phyloP scores from a whole-genome alignment of 2,113 vertebrate species.

The Nothocercus julius region DNA sequence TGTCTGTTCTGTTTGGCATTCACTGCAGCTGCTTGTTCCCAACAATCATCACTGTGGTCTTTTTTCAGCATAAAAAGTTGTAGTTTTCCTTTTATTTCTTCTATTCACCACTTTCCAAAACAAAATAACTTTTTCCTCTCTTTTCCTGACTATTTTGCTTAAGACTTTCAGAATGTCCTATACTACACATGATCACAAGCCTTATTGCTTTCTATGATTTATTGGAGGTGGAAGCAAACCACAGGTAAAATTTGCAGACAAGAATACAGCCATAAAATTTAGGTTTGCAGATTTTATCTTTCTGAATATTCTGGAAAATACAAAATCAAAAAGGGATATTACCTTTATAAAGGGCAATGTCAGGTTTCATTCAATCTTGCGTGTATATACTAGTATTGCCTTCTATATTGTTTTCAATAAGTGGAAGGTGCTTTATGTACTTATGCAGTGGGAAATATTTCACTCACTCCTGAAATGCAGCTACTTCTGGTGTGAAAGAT shows the following conservation, averaged over 20 bases:
- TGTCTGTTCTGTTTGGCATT: neutral
- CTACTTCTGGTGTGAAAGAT: neutral
- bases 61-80: neutral
- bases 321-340: conserved; percentile 6
- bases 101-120: neutral
- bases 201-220: neutral
- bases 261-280: neutral
- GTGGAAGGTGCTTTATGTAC: conserved; percentile 34
- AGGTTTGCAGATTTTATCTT: conserved; percentile 25
- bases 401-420: conserved; percentile 29
- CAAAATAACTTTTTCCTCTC: neutral
- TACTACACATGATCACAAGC: neutral
- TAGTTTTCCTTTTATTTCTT: neutral
- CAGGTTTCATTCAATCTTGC: conserved; percentile 39
- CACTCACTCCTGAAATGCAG: neutral
- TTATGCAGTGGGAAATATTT: conserved; percentile 14
- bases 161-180: neutral
- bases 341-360: neutral
- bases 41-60: neutral
- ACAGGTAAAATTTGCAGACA: neutral
- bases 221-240: neutral
- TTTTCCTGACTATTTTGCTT: neutral
- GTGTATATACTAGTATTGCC: neutral
- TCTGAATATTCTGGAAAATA: conserved; percentile 17
- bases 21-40: neutral